Conservation (phyloP, 2,888 invertebrate species). For the Tineola bisselliella region DNA sequence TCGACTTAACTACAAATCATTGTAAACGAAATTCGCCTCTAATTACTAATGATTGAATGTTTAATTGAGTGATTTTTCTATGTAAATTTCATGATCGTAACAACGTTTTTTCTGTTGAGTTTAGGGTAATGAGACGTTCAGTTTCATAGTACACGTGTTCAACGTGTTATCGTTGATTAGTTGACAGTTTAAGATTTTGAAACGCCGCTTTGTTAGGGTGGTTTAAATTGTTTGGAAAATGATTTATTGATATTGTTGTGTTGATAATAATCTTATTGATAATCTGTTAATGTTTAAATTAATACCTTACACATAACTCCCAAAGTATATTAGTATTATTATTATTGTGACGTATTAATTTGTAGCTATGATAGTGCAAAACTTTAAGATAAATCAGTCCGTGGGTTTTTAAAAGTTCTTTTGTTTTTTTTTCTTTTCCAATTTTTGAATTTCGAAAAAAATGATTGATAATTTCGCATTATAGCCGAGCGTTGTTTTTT, state of each 20-base stretch:
- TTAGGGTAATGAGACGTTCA: slow-evolving; percentile 19
- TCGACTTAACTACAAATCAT: not conserved
- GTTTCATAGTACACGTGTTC: slow-evolving; percentile 49
- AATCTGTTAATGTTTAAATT: not conserved
- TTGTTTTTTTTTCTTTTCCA: no score
- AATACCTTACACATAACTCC: no score
- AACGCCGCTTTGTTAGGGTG: slow-evolving; percentile 10
- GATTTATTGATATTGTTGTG: slow-evolving; percentile 39
- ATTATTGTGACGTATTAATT: no score
- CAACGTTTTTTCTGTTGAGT: not conserved
- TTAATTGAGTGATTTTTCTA: not conserved
- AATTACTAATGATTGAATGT: not conserved
- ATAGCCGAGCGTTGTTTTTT: no score
- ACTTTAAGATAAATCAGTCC: no score
- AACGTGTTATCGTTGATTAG: slow-evolving; percentile 45
- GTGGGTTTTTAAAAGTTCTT: no score
- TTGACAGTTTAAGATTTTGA: slow-evolving; percentile 15
- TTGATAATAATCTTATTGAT: not conserved
- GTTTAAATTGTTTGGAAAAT: slow-evolving; percentile 48
- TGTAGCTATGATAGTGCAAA: no score
- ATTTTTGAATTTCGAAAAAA: no score
- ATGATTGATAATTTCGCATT: no score
- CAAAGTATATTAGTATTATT: no score
- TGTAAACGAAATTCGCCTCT: not conserved
- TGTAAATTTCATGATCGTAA: not conserved